Evolutionary conservation across 2,113 vertebrate species (phyloP).

Genomic region (Lucifuga dentata): DNA sequence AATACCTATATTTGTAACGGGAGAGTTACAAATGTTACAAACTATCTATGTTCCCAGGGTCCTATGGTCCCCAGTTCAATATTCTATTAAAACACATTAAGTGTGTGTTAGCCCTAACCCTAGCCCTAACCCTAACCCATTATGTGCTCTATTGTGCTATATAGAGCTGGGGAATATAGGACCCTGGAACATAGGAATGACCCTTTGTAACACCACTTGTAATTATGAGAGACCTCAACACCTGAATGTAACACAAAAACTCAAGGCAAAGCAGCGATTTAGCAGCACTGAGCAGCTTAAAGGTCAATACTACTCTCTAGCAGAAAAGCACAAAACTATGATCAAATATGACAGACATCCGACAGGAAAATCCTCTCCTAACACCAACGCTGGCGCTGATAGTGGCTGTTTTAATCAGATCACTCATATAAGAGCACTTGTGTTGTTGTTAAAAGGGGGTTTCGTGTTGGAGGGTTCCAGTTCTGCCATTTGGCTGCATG

Average conservation of each 20-base stretch:
- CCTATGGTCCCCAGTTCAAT: too few species aligned
- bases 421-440: neutral
- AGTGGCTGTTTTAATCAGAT: constrained; percentile 9
- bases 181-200: too few species aligned
- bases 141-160: too few species aligned
- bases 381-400: neutral
- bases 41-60: too few species aligned
- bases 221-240: neutral
- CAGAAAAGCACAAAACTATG: neutral
- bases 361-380: neutral
- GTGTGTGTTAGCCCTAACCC: too few species aligned
- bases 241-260: neutral
- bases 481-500: constrained; percentile 11
- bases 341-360: neutral
- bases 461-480: neutral
- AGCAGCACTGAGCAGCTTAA: neutral
- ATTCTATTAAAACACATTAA: too few species aligned
- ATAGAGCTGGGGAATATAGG: too few species aligned
- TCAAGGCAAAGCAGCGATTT: neutral
- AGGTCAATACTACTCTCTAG: neutral
- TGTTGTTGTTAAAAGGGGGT: neutral
- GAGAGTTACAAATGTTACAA: too few species aligned
- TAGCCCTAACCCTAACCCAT: too few species aligned
- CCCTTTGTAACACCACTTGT: too few species aligned
- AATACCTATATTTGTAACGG: too few species aligned